phyloP scores from a whole-genome alignment of 2,113 vertebrate genomes.

The Ceyx margarethae region DNA sequence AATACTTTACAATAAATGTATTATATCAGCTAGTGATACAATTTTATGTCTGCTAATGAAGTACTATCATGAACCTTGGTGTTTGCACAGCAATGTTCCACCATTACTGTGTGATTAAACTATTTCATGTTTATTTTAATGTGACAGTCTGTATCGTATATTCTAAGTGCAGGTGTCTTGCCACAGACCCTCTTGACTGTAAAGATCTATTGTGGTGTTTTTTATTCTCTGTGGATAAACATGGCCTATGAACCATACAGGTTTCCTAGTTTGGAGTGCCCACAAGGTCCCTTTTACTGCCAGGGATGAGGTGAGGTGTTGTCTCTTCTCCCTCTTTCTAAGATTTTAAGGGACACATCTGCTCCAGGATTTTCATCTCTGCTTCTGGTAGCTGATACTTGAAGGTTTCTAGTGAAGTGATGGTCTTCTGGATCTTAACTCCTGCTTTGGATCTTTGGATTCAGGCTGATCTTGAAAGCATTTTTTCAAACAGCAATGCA shows the following conservation, averaged over 20 bases:
- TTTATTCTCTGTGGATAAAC: background rate
- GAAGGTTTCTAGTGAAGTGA: background rate
- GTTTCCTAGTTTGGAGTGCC: background rate
- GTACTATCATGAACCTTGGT: background rate
- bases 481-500: background rate
- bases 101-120: background rate
- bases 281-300: background rate
- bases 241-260: background rate
- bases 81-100: background rate
- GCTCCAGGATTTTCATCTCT: background rate
- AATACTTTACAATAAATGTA: background rate
- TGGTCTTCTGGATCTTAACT: background rate
- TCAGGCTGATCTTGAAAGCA: background rate
- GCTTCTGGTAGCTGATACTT: background rate
- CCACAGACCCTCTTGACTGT: slow-evolving; percentile 11
- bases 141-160: background rate
- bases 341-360: background rate
- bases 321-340: background rate
- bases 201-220: background rate
- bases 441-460: background rate
- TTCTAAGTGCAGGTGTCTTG: background rate
- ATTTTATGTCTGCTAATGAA: background rate
- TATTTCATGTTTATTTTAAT: background rate
- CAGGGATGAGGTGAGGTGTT: background rate
- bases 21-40: background rate